Base-by-base conservation (phyloP, 1,140 invertebrate species). In the Drosophila obscura region DNA sequence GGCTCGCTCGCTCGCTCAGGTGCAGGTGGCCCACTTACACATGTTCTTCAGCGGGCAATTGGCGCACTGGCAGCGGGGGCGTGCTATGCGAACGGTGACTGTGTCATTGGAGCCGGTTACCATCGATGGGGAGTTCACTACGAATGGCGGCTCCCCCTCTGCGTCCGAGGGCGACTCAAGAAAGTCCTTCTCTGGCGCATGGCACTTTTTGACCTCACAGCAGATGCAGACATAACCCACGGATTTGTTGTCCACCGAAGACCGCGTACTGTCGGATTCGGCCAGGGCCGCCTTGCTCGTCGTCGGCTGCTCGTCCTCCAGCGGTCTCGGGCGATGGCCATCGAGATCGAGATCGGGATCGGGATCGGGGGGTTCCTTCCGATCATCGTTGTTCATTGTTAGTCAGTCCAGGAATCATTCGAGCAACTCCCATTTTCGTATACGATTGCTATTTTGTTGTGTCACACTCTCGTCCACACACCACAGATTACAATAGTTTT, bases 21-120 rank as follows among this genome's bases (percentile, higher is more conserved):
- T 4, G 24, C 22, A 4, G 35, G 11, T 13, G 35, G 4, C 7
- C n/a, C 24, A 91, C 90, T 91, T 79, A 91, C 90, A 91, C 56
- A 83, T 11, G 67, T 90, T 87, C 45, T 68, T 89, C 35, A 91
- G 48, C 7, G 90, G 90, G 46, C 90, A 91, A 73, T 91, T 91
- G 35, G 85, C 80, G 13, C 90, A 91, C 26, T 75, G 62, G 50
- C 90, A 91, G 44, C 60, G 72, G 19, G 83, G 84, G n/a, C 41
- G 31, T 5, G 11, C 26, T 49, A 84, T 69, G 59, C 62, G 61
- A n/a, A 87, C 46, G 9, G 76, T 78, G 4, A 71, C 76, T 9
- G 68, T 58, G 8, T 83, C 82, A 2, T 56, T 26, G 2, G 80
- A 80, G 7, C 57, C 41, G 1, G 50, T 31, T 15, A 46, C 31